These are phyloP conservation scores for Panagrolaimus sp. DNA, from an alignment of 1,140 invertebrate species.

Conservation along the genomic window DNA sequence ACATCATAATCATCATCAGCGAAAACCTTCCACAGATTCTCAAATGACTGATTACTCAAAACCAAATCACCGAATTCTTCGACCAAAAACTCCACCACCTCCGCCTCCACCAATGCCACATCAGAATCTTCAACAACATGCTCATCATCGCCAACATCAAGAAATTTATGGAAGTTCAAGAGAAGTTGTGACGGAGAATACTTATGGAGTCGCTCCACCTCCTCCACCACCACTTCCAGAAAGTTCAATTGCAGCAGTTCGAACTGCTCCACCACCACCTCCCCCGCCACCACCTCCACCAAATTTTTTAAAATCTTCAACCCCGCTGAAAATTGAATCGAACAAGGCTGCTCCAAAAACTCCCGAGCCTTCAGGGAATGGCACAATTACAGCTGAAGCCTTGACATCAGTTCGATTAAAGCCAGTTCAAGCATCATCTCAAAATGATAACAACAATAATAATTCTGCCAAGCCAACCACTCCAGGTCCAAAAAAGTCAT, in stretches of 20 bases:
- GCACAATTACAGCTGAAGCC: slow-evolving; percentile 48
- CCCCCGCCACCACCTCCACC: slow-evolving; percentile 46
- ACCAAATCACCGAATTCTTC: slow-evolving; percentile 34
- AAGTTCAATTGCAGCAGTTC: background rate
- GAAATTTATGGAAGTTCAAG: slow-evolving; percentile 19
- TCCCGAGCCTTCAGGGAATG: slow-evolving; percentile 21
- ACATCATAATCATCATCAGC: slow-evolving; percentile 13
- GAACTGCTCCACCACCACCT: slow-evolving; percentile 38
- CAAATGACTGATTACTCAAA: slow-evolving; percentile 39
- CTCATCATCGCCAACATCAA: background rate
- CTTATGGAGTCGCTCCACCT: slow-evolving; percentile 27
- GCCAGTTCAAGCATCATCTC: slow-evolving; percentile 26
- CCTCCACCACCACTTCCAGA: slow-evolving; percentile 17
- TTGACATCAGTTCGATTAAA: slow-evolving; percentile 48
- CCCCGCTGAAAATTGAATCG: slow-evolving; percentile 10
- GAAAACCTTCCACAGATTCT: slow-evolving; percentile 6
- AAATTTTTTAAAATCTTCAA: slow-evolving; percentile 31
- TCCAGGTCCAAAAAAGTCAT: background rate
- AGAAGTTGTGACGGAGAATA: background rate
- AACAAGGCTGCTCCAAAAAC: background rate
- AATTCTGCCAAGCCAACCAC: background rate
- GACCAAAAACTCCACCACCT: slow-evolving; percentile 53
- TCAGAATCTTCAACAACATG: background rate
- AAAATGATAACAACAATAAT: slow-evolving; percentile 23
- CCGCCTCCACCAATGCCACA: slow-evolving; percentile 33